These are phyloP conservation scores for Sesamia inferens DNA, from an alignment of 2,888 invertebrate species.

Conservation along the genomic window DNA sequence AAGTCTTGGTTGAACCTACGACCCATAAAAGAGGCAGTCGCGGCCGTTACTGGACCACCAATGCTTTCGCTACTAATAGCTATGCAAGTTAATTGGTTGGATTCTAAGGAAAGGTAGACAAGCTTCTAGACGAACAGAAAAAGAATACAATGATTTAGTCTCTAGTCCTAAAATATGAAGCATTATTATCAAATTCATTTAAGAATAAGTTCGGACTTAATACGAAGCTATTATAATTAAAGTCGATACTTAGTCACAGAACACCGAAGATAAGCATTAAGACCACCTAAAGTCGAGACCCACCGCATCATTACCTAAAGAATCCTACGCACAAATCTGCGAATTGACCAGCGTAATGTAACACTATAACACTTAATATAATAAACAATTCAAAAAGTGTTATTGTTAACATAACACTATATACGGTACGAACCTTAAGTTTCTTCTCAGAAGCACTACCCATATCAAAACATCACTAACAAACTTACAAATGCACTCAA, in stretches of 20 bases:
- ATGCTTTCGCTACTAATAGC: not conserved
- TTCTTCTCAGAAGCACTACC: conserved; percentile 77
- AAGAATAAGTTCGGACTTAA: not conserved
- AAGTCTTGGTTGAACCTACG: not conserved
- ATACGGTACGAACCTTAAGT: conserved; percentile 77
- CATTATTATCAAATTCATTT: not conserved
- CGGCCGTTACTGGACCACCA: not conserved
- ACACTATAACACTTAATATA: conserved; percentile 72
- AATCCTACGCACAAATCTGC: conserved; percentile 85
- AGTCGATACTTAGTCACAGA: conserved; percentile 33
- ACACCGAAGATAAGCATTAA: conserved; percentile 56
- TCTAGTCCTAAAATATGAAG: not conserved
- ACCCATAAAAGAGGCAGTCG: not conserved
- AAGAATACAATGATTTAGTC: too few species aligned
- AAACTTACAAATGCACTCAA: conserved; percentile 47
- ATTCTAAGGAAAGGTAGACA: not conserved
- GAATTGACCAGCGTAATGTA: conserved; percentile 81
- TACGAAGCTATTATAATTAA: conserved; percentile 19
- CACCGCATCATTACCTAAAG: conserved; percentile 70
- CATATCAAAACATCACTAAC: conserved; percentile 75
- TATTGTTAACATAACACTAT: conserved; percentile 76
- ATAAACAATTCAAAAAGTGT: conserved; percentile 83
- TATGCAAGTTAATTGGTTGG: not conserved
- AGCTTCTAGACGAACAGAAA: not conserved
- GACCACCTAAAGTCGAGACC: conserved; percentile 73